Percentiles rank a stretch among this genome's conserved stretches.
phyloP scores from a whole-genome alignment of 2,888 invertebrate species.

The Eristalis tenax region DNA sequence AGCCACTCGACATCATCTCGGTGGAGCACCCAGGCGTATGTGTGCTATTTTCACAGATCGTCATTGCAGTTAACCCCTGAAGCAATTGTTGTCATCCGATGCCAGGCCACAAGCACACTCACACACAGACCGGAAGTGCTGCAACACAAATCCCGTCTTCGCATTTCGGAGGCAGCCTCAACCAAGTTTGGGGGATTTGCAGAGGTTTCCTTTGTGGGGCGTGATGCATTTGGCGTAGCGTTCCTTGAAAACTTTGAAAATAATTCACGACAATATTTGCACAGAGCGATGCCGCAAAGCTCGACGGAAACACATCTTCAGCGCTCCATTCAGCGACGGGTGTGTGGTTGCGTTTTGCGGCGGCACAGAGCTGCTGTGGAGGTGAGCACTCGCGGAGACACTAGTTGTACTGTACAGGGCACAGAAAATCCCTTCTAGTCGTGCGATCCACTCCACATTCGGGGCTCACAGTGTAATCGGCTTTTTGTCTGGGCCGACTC shows the following conservation, averaged over 20 bases:
- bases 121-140: conserved; percentile 26
- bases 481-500: conserved; percentile 41
- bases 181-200: conserved; percentile 17
- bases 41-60: conserved; percentile 47
- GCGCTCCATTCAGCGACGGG: not conserved
- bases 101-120: conserved; percentile 20
- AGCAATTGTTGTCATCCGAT: not conserved
- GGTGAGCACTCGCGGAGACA: not conserved
- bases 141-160: conserved; percentile 32
- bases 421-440: conserved; percentile 27
- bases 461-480: conserved; percentile 51
- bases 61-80: conserved; percentile 35
- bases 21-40: conserved; percentile 44
- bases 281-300: not conserved
- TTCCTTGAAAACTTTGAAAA: conserved; percentile 28
- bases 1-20: not conserved
- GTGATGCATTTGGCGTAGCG: conserved; percentile 25
- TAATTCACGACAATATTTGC: conserved; percentile 47
- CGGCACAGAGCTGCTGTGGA: not conserved
- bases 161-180: conserved; percentile 36
- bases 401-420: not conserved
- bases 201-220: conserved; percentile 25
- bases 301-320: not conserved
- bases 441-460: conserved; percentile 25
- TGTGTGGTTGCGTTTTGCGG: not conserved